Evolutionary conservation across 2,797 vertebrate species (phyloP).

Genomic region (Esox lucius): DNA sequence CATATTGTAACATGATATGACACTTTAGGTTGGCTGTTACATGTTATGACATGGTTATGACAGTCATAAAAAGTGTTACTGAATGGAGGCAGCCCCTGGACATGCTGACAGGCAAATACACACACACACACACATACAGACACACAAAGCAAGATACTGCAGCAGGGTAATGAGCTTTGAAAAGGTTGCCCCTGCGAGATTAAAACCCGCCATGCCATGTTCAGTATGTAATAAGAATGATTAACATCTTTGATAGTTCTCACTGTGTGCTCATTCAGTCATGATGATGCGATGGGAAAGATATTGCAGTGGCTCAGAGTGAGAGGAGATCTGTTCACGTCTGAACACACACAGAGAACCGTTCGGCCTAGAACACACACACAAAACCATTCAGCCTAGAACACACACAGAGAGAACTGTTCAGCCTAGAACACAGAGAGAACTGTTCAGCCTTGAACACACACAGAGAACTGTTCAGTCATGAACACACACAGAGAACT

Average conservation of each 20-base stretch:
- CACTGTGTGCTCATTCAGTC: not conserved
- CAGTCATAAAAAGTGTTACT: too few species aligned
- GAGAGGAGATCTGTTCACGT: not conserved
- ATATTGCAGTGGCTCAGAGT: slow-evolving; percentile 1
- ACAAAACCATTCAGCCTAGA: too few species aligned
- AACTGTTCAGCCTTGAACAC: too few species aligned
- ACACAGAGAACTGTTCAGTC: too few species aligned
- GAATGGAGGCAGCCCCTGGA: too few species aligned
- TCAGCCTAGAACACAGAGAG: too few species aligned
- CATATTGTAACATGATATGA: too few species aligned
- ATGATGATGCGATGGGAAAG: not conserved
- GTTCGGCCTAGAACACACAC: too few species aligned
- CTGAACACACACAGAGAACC: not conserved
- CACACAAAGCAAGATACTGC: not conserved
- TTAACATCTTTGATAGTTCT: not conserved
- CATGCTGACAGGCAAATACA: not conserved
- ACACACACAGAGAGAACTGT: too few species aligned
- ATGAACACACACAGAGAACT: too few species aligned
- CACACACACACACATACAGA: not conserved
- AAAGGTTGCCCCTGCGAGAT: not conserved
- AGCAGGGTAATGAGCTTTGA: not conserved
- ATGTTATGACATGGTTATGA: too few species aligned
- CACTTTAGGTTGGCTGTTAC: too few species aligned
- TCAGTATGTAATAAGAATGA: not conserved
- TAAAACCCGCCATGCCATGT: not conserved